Evolutionary conservation across 2,888 invertebrate species (phyloP).

Genomic region (Priocnemis perturbator): DNA sequence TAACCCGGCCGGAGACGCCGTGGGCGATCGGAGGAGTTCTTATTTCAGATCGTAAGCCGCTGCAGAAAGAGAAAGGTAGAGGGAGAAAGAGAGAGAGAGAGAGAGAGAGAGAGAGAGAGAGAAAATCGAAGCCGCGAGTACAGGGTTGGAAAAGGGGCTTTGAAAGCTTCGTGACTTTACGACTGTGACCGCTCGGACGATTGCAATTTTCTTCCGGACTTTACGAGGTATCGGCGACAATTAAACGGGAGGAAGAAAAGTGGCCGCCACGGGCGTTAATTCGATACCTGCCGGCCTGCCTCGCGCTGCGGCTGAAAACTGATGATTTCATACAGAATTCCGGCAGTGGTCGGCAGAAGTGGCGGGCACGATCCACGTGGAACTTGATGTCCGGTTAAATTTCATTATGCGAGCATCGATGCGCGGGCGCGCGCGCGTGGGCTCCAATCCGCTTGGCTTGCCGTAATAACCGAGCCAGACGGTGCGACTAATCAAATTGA

Average conservation of each 20-base stretch:
- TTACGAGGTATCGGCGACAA: constrained; percentile 33
- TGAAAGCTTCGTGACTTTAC: constrained; percentile 22
- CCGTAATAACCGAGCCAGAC: no score
- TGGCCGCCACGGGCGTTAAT: no score
- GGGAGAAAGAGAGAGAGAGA: constrained; percentile 3
- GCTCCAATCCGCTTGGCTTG: no score
- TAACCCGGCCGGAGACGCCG: constrained; percentile 39
- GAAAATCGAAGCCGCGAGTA: constrained; percentile 5
- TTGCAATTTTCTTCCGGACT: constrained; percentile 36
- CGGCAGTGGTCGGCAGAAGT: no score
- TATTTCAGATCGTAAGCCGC: constrained; percentile 15
- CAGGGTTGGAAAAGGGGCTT: constrained; percentile 11
- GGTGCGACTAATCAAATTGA: no score
- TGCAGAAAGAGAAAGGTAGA: constrained; percentile 6
- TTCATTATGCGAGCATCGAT: no score
- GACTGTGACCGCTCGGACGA: constrained; percentile 12
- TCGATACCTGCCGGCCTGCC: no score
- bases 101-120: not conserved
- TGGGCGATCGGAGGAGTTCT: constrained; percentile 39
- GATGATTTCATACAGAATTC: no score
- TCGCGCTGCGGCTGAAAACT: no score
- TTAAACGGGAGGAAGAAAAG: constrained; percentile 27
- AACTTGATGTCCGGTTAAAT: no score
- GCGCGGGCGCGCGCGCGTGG: no score
- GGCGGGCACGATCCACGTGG: no score